These are phyloP conservation scores for Unio delphinus DNA, from an alignment of 2,888 invertebrate species.

Conservation along the genomic window DNA sequence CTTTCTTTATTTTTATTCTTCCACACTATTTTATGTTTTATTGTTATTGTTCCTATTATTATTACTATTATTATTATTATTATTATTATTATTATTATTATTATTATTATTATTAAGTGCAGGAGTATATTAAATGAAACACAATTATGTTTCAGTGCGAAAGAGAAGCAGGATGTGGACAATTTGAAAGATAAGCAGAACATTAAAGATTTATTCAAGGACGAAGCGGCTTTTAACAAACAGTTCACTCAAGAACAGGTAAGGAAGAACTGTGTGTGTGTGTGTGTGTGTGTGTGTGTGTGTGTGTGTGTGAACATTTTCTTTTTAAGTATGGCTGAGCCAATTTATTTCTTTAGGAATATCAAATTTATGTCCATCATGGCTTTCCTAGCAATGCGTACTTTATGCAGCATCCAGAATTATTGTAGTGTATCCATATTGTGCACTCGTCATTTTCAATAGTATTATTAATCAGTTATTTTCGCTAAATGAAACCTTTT, in stretches of 20 bases:
- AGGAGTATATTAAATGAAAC: neutral
- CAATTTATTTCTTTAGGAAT: neutral
- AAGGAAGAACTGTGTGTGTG: no score
- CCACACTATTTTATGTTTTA: neutral
- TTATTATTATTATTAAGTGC: neutral
- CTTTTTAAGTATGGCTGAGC: neutral
- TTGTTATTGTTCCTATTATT: no score
- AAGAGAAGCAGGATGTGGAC: constrained; percentile 71
- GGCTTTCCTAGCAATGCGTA: no score
- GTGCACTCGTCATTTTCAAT: neutral
- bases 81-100: neutral
- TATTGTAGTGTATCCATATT: no score
- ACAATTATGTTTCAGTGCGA: constrained; percentile 58
- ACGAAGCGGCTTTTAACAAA: constrained; percentile 66
- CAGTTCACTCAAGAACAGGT: constrained; percentile 69
- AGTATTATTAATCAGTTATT: no score
- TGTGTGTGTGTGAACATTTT: neutral
- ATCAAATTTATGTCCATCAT: neutral
- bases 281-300: no score
- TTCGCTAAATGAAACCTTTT: neutral
- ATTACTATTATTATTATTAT: no score
- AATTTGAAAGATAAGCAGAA: constrained; percentile 47
- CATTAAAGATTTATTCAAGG: constrained; percentile 55
- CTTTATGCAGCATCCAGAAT: no score
- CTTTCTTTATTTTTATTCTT: neutral